Evolutionary conservation across 2,888 invertebrate genomes (phyloP).

Genomic region (Yponomeuta evonymella): DNA sequence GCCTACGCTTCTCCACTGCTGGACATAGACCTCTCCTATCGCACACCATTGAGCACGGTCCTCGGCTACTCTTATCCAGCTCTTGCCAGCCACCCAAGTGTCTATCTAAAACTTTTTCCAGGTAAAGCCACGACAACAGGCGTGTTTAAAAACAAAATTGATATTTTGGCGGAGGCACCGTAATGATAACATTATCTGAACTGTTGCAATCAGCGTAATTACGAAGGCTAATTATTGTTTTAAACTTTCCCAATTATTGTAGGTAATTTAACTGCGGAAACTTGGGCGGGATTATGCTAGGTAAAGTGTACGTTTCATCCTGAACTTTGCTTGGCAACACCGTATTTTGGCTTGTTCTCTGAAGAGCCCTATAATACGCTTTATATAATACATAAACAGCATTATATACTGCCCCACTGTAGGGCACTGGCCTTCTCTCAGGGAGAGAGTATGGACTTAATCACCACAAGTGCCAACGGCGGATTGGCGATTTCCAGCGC

Average conservation of each 20-base stretch:
- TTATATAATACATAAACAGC: too few relatives aligned
- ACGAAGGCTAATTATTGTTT: constrained; percentile 9
- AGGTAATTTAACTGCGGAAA: not conserved
- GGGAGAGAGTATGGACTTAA: too few relatives aligned
- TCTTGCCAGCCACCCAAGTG: too few relatives aligned
- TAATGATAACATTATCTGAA: constrained; percentile 7
- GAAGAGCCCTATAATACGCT: not conserved
- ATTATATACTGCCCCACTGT: too few relatives aligned
- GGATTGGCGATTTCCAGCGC: too few relatives aligned
- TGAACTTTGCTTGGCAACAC: not conserved
- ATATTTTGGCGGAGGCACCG: not conserved
- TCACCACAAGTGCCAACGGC: too few relatives aligned
- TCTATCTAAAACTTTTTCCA: not conserved
- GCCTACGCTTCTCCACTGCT: too few relatives aligned
- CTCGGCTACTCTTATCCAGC: too few relatives aligned
- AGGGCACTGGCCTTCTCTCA: too few relatives aligned
- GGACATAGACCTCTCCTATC: too few relatives aligned
- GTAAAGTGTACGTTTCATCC: not conserved
- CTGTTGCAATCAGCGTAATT: constrained; percentile 8
- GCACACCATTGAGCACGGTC: too few relatives aligned
- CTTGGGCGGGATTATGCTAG: not conserved
- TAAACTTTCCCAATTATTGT: constrained; percentile 8
- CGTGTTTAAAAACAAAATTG: not conserved
- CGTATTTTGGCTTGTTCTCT: not conserved
- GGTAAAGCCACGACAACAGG: not conserved